Conservation (phyloP, 2,888 invertebrate species). For the Dilophus febrilis region DNA sequence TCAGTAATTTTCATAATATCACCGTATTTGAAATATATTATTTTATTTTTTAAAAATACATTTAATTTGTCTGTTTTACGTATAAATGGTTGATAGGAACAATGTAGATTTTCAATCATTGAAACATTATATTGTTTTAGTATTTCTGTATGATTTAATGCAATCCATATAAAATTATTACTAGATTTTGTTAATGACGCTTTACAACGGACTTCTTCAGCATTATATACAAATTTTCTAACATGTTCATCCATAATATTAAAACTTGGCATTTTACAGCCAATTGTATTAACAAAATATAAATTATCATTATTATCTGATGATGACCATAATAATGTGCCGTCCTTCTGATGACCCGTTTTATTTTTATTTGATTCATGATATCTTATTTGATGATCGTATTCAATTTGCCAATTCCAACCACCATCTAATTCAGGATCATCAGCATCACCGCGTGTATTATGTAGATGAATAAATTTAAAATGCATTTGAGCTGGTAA, state of each 20-base stretch:
- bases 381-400: background rate
- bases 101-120: slow-evolving; percentile 16
- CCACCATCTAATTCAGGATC: too few species aligned
- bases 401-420: slow-evolving; percentile 3
- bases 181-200: slow-evolving; percentile 19
- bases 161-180: slow-evolving; percentile 17
- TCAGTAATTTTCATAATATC: slow-evolving; percentile 29
- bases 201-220: slow-evolving; percentile 18
- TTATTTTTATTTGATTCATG: too few species aligned
- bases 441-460: background rate
- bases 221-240: slow-evolving; percentile 21
- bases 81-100: slow-evolving; percentile 20
- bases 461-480: too few species aligned
- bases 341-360: background rate
- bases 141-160: slow-evolving; percentile 19
- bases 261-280: slow-evolving; percentile 29
- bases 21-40: slow-evolving; percentile 2
- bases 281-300: slow-evolving; percentile 26
- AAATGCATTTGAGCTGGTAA: too few species aligned
- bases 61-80: slow-evolving; percentile 19
- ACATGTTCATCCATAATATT: slow-evolving; percentile 22
- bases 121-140: slow-evolving; percentile 17
- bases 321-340: too few species aligned
- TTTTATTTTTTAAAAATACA: slow-evolving; percentile 14
- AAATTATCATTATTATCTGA: slow-evolving; percentile 17